Base-by-base conservation (phyloP, 1,140 invertebrate species). In the Asbolus verrucosus region DNA sequence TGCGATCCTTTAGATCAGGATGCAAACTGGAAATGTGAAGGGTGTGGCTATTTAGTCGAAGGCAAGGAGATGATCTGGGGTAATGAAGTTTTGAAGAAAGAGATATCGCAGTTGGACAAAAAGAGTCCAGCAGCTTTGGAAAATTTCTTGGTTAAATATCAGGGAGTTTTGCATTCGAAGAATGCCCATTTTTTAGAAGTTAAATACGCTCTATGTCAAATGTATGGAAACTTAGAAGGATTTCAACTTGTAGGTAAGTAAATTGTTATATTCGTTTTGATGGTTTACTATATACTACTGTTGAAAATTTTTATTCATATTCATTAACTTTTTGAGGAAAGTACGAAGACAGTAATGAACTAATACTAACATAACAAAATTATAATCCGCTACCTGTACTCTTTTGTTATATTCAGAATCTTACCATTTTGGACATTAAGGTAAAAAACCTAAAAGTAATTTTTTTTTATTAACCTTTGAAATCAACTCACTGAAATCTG, bases 161-260 rank as follows among this genome's bases (percentile, higher is more conserved):
- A 83, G 24, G 78, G 76, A 30, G 82, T 85, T 4, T 76, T 91
- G 15, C 88, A 89, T 79, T 83, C 85, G 9, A 86, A 81, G 9
- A 90, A 91, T 69, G 86, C 84, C 69, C 85, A 89, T 70, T 77
- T 87, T 5, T 77, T 90, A n/a, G 85, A 90, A 78, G 85, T 87
- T 1, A 90, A 91, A 78, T 85, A 89, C 69, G 85, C 87, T 0
- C 78, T 90, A 8, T 82, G 84, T 31, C 87, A 90, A 76, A 82
- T 90, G 67, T 90, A 90, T 79, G 89, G 88, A 16, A 87, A 84
- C 77, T 80, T 83, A 9, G 81, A 84, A 65, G 85, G 85, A 41
- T 74, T 41, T 69, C 74, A 75, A 0, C 79, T 60, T 11, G 39
- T 43, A 2, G 67, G 67, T 69, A 36, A 61, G 67, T n/a, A 39